These are phyloP conservation scores for Anhinga rufa DNA, from an alignment of 2,113 vertebrate species.

Conservation along the genomic window DNA sequence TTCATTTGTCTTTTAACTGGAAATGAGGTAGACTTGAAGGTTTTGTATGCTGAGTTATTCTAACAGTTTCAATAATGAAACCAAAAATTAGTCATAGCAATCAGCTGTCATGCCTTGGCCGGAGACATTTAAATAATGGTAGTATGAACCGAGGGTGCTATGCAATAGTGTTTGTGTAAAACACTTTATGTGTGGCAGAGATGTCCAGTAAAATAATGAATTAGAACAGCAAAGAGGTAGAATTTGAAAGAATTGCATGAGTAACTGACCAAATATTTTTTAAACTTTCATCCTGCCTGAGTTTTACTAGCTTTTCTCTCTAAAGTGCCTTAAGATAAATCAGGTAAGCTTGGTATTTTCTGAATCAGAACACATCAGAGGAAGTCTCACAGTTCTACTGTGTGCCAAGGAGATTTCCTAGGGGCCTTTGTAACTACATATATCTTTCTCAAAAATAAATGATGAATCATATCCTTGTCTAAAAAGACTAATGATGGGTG, in stretches of 20 bases:
- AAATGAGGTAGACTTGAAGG: not conserved
- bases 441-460: not conserved
- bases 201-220: not conserved
- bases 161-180: not conserved
- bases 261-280: not conserved
- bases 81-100: not conserved
- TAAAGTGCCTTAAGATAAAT: not conserved
- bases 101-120: not conserved
- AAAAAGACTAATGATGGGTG: not conserved
- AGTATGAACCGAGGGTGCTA: not conserved
- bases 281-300: not conserved
- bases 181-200: not conserved
- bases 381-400: not conserved
- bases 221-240: not conserved
- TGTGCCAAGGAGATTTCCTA: not conserved
- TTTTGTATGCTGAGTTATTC: not conserved
- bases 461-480: not conserved
- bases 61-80: not conserved
- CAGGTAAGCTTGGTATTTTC: not conserved
- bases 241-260: not conserved
- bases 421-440: not conserved
- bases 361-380: not conserved
- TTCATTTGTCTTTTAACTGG: not conserved
- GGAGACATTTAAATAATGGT: not conserved
- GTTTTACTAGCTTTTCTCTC: not conserved